A percentile compares a stretch with the other conserved stretches of the same genome.
phyloP scores from a whole-genome alignment of 2,113 vertebrate species.

The Tamias sibiricus region DNA sequence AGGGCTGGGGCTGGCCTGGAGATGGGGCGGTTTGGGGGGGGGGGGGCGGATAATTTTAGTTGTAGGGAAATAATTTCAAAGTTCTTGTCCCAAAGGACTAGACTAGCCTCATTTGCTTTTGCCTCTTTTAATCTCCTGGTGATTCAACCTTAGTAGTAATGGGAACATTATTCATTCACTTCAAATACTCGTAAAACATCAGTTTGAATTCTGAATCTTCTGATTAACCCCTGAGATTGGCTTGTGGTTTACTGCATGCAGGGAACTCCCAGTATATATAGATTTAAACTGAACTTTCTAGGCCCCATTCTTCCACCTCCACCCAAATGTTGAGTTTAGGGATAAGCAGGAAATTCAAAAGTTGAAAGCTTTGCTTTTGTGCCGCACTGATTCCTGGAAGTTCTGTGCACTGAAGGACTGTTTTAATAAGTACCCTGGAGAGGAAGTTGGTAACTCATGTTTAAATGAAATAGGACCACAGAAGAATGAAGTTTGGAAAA shows the following conservation, averaged over 20 bases:
- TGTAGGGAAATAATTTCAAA: not conserved
- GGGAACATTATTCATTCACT: constrained; percentile 9
- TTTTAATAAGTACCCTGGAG: not conserved
- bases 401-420: not conserved
- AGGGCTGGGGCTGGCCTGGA: too few relatives aligned
- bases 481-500: not conserved
- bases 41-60: not conserved
- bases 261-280: rapidly evolving
- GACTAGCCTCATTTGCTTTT: not conserved
- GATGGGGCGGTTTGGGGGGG: not conserved
- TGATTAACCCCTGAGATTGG: not conserved
- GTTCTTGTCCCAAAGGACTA: not conserved
- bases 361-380: constrained; percentile 7
- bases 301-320: not conserved
- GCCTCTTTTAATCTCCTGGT: not conserved
- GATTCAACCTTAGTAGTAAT: not conserved
- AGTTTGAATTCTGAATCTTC: constrained; percentile 40
- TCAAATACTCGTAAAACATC: constrained; percentile 51
- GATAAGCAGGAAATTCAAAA: not conserved
- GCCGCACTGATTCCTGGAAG: not conserved
- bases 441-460: not conserved
- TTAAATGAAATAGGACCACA: not conserved
- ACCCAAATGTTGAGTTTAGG: not conserved
- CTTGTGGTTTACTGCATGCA: not conserved
- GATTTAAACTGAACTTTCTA: not conserved